Evolutionary conservation across 1,140 invertebrate species (phyloP).

Genomic region (Hypsibius dujardini): DNA sequence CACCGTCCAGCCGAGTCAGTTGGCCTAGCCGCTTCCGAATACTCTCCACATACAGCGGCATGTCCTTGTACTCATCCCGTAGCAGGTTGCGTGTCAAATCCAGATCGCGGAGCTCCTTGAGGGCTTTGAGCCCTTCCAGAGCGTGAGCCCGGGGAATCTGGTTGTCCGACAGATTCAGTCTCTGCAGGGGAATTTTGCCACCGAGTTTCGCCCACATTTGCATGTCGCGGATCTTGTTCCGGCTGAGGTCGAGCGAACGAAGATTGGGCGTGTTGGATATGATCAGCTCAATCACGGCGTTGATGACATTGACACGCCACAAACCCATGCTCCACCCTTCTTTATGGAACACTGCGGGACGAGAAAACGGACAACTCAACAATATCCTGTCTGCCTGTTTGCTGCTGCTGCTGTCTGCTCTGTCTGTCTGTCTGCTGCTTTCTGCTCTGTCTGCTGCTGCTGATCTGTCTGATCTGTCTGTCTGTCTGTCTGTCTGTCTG

Average conservation of each 20-base stretch:
- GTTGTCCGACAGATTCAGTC: neutral
- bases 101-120: neutral
- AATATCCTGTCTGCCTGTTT: too few relatives aligned
- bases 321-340: neutral
- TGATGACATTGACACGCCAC: neutral
- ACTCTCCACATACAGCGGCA: neutral
- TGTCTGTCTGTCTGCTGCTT: too few relatives aligned
- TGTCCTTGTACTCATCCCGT: neutral
- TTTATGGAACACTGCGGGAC: neutral
- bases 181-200: neutral
- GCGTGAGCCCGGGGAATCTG: neutral
- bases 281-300: constrained; percentile 5
- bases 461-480: too few relatives aligned
- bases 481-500: too few relatives aligned
- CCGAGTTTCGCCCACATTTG: neutral
- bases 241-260: constrained; percentile 8
- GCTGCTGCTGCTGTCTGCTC: too few relatives aligned
- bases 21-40: neutral
- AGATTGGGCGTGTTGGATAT: neutral
- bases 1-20: constrained; percentile 10
- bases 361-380: too few relatives aligned
- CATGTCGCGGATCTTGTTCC: neutral
- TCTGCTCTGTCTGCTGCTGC: too few relatives aligned
- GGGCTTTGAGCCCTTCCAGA: neutral
- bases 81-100: neutral